These are phyloP conservation scores for Caenorhabditis briggsae DNA, from an alignment of 1,140 invertebrate species.

Conservation along the genomic window DNA sequence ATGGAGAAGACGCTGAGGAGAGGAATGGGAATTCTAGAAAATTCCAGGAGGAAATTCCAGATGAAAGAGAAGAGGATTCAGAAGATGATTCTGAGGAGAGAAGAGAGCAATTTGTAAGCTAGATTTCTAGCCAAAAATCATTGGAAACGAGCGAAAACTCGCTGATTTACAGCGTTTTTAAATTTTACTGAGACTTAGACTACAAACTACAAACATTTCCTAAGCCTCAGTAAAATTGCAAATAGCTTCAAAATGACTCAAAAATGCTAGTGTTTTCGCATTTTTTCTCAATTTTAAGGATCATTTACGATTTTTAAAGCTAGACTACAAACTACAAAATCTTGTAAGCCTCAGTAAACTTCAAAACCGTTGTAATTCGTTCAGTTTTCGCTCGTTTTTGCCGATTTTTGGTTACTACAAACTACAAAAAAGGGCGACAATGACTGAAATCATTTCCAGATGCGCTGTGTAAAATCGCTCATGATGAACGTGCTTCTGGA, in stretches of 20 bases:
- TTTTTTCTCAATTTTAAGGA: too few relatives aligned
- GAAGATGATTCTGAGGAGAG: slow-evolving; percentile 27
- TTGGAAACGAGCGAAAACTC: not conserved
- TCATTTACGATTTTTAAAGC: too few relatives aligned
- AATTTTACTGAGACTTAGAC: not conserved
- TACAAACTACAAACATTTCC: too few relatives aligned
- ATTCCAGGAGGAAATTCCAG: not conserved
- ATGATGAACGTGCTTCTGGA: slow-evolving; percentile 49
- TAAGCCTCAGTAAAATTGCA: not conserved
- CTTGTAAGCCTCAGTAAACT: not conserved
- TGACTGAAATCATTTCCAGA: not conserved
- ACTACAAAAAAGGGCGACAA: not conserved
- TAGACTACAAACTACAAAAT: not conserved
- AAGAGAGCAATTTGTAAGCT: slow-evolving; percentile 41
- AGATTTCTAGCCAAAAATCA: not conserved
- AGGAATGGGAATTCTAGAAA: not conserved
- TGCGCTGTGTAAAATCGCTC: slow-evolving; percentile 29
- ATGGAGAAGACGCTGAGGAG: not conserved
- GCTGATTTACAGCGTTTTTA: too few relatives aligned
- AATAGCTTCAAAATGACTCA: not conserved
- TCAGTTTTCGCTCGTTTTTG: too few relatives aligned
- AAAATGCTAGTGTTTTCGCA: too few relatives aligned
- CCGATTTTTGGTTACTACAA: too few relatives aligned
- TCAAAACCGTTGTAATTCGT: too few relatives aligned
- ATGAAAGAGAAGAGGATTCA: not conserved